Evolutionary conservation across 2,797 vertebrate genomes (phyloP), one percentile per base, ranked within the genome.

Genomic region (Spinus pinus): DNA sequence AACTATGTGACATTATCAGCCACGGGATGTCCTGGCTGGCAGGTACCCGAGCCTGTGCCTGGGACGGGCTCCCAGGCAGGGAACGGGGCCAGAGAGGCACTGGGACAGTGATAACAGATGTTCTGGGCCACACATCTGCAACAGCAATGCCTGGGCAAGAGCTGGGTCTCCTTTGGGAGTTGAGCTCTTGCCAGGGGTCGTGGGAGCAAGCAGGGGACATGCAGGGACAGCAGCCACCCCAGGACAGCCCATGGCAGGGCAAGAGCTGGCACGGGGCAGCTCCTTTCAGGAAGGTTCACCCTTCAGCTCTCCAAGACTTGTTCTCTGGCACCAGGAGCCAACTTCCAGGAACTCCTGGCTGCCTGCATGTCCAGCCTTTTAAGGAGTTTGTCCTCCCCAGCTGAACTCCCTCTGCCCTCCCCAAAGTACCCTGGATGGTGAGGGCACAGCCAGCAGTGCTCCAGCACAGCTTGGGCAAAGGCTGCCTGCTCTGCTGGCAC

Each of bases 321-420:
- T 35, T 73, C 37, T 83, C 88, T 96, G 95, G 96, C 95, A 92
- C 75, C 6, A 13, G 84, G 28, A 95, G 4, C n/a, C 75, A 92
- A 82, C 79, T 95, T 96, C 84, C 74, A 97, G 95, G 96, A 95
- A 95, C 84, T 94, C 31, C 81, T 80, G 90, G 84, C 93, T 93
- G 23, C 67, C 57, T 39, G 75, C 46, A 21, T 2, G 23, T 49
- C 69, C 81, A 89, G 69, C 72, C 79, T 86, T 91, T 74, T 89
- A 92, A 85, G 92, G 86, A 94, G 25, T 41, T 93, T 78, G 67
- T 85, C 78, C 56, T 80, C 13, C 64, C 49, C 17, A 27, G 42
- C 49, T 50, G 46, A 65, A 74, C 41, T 86, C n/a, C 37, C 33
- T 13, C 33, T 57, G 78, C 73, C 51, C 78, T 42, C 73, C 51